A percentile compares a stretch with the other conserved stretches of the same genome.
Evolutionary conservation across 1,140 invertebrate species (phyloP).

Genomic region (Bombus balteatus): DNA sequence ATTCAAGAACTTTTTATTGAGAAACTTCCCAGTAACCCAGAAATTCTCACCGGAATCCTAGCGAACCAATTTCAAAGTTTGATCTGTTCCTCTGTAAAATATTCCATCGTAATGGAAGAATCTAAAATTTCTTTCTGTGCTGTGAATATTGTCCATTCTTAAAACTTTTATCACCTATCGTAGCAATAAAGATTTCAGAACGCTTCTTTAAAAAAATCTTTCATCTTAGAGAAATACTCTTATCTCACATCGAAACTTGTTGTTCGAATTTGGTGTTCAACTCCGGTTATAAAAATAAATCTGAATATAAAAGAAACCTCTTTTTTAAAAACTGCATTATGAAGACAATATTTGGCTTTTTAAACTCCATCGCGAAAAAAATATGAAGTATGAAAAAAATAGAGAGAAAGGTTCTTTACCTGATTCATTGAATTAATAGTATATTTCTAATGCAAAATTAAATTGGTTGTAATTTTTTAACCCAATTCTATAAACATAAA

Average conservation of each 20-base stretch:
- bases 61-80: constrained; percentile 14
- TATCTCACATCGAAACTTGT: neutral
- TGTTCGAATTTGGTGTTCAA: neutral
- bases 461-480: too few species aligned
- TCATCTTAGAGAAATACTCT: neutral
- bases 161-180: neutral
- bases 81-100: neutral
- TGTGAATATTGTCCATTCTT: neutral
- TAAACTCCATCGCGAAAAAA: too few species aligned
- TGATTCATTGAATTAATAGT: too few species aligned
- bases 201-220: neutral
- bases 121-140: neutral
- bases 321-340: neutral
- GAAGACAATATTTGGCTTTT: too few species aligned
- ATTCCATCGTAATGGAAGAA: neutral
- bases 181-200: neutral
- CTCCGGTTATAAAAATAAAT: neutral
- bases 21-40: constrained; percentile 27
- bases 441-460: too few species aligned
- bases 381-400: too few species aligned
- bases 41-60: constrained; percentile 18
- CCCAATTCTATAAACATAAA: too few species aligned
- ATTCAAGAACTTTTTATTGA: constrained; percentile 7
- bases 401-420: too few species aligned
- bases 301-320: neutral